Conservation (phyloP, 2,888 invertebrate genomes). For the Eupithecia exiguata region DNA sequence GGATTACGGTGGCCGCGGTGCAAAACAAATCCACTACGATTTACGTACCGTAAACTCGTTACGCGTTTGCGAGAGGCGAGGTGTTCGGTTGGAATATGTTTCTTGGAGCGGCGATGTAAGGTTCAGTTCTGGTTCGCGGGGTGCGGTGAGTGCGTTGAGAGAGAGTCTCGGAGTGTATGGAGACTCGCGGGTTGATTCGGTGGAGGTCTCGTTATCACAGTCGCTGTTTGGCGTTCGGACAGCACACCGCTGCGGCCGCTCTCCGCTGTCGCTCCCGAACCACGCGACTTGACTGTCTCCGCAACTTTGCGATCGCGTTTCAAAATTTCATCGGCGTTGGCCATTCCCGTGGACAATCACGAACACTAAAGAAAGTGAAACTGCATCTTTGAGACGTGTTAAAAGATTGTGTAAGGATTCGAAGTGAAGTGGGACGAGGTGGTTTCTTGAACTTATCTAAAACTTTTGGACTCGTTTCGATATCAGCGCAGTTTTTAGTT, state of each 20-base stretch:
- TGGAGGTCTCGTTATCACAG: slow-evolving; percentile 81
- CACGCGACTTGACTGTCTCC: slow-evolving; percentile 58
- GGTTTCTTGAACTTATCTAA: slow-evolving; percentile 56
- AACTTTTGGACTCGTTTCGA: slow-evolving; percentile 71
- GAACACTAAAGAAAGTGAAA: slow-evolving; percentile 75
- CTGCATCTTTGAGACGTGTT: slow-evolving; percentile 66
- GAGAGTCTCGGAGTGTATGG: slow-evolving; percentile 75
- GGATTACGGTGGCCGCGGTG: slow-evolving; percentile 73
- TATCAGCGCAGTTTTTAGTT: slow-evolving; percentile 78
- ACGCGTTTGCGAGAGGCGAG: slow-evolving; percentile 59
- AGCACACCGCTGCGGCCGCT: slow-evolving; percentile 64
- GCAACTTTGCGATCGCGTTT: slow-evolving; percentile 76
- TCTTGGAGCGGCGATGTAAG: slow-evolving; percentile 60
- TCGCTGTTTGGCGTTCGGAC: slow-evolving; percentile 80
- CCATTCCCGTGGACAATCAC: slow-evolving; percentile 68
- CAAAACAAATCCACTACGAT: slow-evolving; percentile 82
- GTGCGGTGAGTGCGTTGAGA: slow-evolving; percentile 65
- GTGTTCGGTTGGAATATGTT: slow-evolving; percentile 60
- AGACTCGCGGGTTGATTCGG: slow-evolving; percentile 75
- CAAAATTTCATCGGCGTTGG: slow-evolving; percentile 59
- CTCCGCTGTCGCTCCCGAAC: slow-evolving; percentile 50
- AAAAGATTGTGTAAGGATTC: slow-evolving; percentile 70
- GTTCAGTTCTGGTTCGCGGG: slow-evolving; percentile 57
- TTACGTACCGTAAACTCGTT: slow-evolving; percentile 83
- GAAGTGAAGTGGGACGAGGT: slow-evolving; percentile 64